Percentiles rank a stretch among this genome's conserved stretches.
Evolutionary conservation across 2,888 invertebrate species (phyloP).

Genomic region (Xanthorhoe designata): DNA sequence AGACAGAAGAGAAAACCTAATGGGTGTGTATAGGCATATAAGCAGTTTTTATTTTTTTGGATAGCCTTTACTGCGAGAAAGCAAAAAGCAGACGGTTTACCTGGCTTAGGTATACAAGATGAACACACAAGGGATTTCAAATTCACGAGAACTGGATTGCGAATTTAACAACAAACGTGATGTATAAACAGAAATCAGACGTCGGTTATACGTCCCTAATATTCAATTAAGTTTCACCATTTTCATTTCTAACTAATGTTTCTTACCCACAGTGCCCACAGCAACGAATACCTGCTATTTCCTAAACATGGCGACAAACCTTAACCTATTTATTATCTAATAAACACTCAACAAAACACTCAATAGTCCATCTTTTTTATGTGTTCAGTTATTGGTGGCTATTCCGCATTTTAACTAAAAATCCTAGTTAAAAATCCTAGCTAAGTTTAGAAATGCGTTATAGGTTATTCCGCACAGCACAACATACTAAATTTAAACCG

Average conservation of each 20-base stretch:
- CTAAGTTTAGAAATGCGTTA: too few relatives aligned
- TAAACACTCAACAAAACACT: constrained; percentile 48
- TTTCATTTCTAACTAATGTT: background rate
- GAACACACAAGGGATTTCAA: background rate
- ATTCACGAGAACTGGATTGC: background rate
- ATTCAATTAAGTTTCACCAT: background rate
- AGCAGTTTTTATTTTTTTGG: constrained; percentile 8
- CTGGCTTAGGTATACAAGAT: background rate
- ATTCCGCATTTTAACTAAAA: too few relatives aligned
- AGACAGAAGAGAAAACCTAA: constrained; percentile 37
- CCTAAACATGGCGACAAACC: constrained; percentile 31
- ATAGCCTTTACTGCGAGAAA: background rate
- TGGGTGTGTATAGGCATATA: background rate
- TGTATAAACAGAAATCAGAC: background rate
- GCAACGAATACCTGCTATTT: background rate
- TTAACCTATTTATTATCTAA: constrained; percentile 43
- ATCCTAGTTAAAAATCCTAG: too few relatives aligned
- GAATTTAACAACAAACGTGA: background rate
- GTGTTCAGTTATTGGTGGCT: constrained; percentile 45
- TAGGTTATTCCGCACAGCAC: too few relatives aligned
- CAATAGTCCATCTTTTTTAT: constrained; percentile 44
- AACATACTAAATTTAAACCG: too few relatives aligned
- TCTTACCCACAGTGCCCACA: background rate
- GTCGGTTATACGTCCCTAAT: background rate
- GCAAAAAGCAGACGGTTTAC: background rate